Percentiles rank a stretch among this genome's conserved stretches.
Evolutionary conservation across 1,140 invertebrate genomes (phyloP).

Genomic region (Platyura marginata): DNA sequence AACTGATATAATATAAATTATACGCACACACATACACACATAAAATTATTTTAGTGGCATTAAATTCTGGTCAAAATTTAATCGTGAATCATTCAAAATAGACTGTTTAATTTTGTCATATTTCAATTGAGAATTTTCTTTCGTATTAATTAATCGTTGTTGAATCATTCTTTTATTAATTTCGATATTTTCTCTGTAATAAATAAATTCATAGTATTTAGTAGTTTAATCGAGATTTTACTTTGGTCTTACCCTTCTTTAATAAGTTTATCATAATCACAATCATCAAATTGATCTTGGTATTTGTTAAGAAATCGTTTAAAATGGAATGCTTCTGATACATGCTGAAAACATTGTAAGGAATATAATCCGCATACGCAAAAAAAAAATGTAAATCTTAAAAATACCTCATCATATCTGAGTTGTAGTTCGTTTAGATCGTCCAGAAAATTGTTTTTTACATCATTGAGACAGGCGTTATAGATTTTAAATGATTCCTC

Average conservation of each 20-base stretch:
- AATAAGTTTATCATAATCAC: conserved; percentile 1
- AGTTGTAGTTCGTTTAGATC: conserved; percentile 27
- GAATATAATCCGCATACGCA: too few species aligned
- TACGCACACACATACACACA: too few species aligned
- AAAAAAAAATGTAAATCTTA: too few species aligned
- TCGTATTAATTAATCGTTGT: not conserved
- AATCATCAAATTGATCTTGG: not conserved
- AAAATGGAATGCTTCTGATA: not conserved
- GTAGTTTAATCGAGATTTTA: too few species aligned
- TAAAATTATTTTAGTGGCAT: too few species aligned
- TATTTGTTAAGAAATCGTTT: not conserved
- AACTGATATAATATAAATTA: too few species aligned
- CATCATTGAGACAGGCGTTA: conserved; percentile 28
- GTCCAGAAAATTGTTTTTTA: conserved; percentile 22
- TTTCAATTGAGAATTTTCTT: not conserved
- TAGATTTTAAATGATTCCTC: conserved; percentile 17
- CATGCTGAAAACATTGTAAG: too few species aligned
- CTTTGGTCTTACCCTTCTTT: conserved; percentile 2
- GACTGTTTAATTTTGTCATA: not conserved
- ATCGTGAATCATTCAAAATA: not conserved
- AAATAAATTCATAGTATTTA: too few species aligned
- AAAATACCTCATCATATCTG: conserved; percentile 25
- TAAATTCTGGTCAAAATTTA: too few species aligned
- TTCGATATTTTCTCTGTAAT: conserved; percentile 3
- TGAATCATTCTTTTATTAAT: conserved; percentile 1